A percentile compares a stretch with the other conserved stretches of the same genome.
phyloP scores from a whole-genome alignment of 1,140 invertebrate genomes.

The Drosophila persimilis region DNA sequence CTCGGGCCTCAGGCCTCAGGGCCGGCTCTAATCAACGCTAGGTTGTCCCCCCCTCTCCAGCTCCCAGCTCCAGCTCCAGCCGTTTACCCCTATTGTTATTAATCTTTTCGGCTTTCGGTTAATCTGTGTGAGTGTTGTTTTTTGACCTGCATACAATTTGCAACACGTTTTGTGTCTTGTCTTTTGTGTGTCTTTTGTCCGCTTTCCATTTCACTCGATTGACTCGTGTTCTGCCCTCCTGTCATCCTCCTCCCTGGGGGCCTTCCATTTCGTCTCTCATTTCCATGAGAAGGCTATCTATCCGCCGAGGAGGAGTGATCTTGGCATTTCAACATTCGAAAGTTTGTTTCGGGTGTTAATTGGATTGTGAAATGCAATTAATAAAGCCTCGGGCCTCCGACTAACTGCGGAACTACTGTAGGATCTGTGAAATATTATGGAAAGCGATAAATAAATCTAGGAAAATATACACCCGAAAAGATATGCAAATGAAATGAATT shows the following conservation, averaged over 20 bases:
- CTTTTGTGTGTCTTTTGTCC: conserved; percentile 41
- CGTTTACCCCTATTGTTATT: conserved; percentile 42
- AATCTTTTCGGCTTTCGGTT: conserved; percentile 46
- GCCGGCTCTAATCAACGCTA: conserved; percentile 59
- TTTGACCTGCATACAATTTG: conserved; percentile 66
- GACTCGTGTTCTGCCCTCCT: conserved; percentile 29
- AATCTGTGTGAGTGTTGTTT: conserved; percentile 20
- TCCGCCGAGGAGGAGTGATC: conserved; percentile 12
- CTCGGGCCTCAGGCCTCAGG: conserved; percentile 28
- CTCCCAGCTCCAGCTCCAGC: background rate
- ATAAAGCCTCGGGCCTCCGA: conserved; percentile 5
- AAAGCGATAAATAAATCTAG: background rate
- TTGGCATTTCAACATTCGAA: conserved; percentile 33
- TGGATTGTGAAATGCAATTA: conserved; percentile 36
- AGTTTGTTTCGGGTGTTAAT: conserved; percentile 41
- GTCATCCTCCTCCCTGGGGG: conserved; percentile 13
- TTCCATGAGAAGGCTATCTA: conserved; percentile 36
- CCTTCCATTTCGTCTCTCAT: conserved; percentile 32
- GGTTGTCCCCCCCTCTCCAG: conserved; percentile 30
- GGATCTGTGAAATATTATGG: too few relatives aligned
- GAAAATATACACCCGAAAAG: background rate
- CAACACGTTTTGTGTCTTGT: conserved; percentile 54
- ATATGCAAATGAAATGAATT: too few relatives aligned
- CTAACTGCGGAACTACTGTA: background rate
- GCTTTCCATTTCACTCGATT: conserved; percentile 66